Conservation (phyloP, 2,888 invertebrate species). For the Cephus nigrinus region DNA sequence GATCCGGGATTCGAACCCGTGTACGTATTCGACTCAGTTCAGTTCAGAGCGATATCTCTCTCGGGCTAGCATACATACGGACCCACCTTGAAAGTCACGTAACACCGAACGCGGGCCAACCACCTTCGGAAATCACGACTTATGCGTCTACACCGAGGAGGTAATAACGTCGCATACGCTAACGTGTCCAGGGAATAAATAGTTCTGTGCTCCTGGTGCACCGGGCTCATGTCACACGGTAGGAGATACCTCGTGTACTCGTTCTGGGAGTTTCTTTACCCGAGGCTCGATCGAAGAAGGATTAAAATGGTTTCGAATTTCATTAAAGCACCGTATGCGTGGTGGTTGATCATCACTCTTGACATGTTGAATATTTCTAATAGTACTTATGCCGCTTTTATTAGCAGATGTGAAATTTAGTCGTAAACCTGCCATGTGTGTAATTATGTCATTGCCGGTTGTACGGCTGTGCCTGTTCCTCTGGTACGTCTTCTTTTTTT, state of each 20-base stretch:
- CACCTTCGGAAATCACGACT: slow-evolving; percentile 61
- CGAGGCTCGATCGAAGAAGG: neutral
- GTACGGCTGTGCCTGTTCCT: neutral
- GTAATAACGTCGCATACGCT: slow-evolving; percentile 39
- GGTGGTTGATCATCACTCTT: neutral
- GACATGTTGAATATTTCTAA: neutral
- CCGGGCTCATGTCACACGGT: neutral
- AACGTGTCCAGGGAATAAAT: neutral
- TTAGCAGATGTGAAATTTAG: neutral
- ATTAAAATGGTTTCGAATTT: neutral
- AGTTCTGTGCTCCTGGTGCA: neutral
- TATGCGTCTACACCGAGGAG: slow-evolving; percentile 67
- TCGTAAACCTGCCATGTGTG: neutral
- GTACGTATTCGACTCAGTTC: slow-evolving; percentile 26
- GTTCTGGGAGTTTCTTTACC: neutral
- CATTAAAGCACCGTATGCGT: neutral
- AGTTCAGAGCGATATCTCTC: slow-evolving; percentile 27
- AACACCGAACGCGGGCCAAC: slow-evolving; percentile 23
- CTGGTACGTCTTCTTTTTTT: neutral
- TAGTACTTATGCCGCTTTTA: neutral
- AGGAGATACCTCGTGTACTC: neutral
- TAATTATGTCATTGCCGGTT: neutral
- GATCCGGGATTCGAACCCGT: slow-evolving; percentile 23
- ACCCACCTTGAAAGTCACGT: neutral
- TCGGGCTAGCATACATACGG: slow-evolving; percentile 11